Evolutionary conservation across 2,888 invertebrate genomes (phyloP), one percentile per base, ranked within the genome.

Genomic region (Campoplex nolae): DNA sequence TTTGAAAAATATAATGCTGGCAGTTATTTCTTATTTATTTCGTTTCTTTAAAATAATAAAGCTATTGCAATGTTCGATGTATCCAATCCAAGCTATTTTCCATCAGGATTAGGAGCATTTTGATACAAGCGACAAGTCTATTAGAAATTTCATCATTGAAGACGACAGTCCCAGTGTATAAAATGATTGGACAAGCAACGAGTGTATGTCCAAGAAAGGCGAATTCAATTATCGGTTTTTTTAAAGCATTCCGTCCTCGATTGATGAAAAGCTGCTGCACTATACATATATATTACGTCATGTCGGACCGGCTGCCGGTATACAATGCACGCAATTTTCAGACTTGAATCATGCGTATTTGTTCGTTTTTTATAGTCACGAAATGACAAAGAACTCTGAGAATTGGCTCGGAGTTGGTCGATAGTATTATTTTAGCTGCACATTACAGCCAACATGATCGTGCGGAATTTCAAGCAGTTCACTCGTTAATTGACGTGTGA

Each of bases 121-220:
- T 32, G 3, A 42, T 56, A n/a, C 13, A 42, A 28, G 35, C 54
- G 23, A 78, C 54, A 32, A 2, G 73, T 73, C 65, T 56, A 58
- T 74, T 23, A 70, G 48, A 75, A 68, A 75, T 68, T 58, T 45
- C 23, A 73, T 67, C 56, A 58, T 67, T 45, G 18, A 23, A 65
- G 38, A 68, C 45, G 54, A 68, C 67, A 45, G 13, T 62, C 38
- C 74, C 48, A 38, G 71, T 67, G 67, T 56, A 65, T 28, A 62
- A 79, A 77, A 58, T 76, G 58, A 81, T 87, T 74, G 84, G 54
- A 84, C 81, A 74, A 75, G 86, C 83, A 73, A 62, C 78, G 77
- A 80, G 76, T 80, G 67, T 11, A 67, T 51, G 48, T 23, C 77
- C n/a, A 51, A 77, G 77, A n/a, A 67, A 45, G 51, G 77, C 51